Base-by-base conservation (phyloP, 2,797 vertebrate species). In the Cynodonichthys magdalenae region DNA sequence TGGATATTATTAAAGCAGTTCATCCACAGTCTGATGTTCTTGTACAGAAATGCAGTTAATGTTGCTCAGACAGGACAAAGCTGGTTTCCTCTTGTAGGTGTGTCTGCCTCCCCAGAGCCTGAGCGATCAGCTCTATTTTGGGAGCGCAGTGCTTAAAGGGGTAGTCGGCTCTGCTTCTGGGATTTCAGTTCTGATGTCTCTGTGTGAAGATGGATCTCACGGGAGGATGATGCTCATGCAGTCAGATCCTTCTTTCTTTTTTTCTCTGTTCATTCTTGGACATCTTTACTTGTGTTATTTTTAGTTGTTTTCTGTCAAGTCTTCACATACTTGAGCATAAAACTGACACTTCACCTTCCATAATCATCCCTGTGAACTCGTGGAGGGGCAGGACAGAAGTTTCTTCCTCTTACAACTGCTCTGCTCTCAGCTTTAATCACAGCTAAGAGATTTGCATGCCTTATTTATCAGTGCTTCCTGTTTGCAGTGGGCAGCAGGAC, bases 111-210 rank as follows among this genome's bases (percentile, higher is more conserved):
- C 41, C 56, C 68, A 4, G 27, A 80, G 60, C 10, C 64, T 83
- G 62, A 86, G 65, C 58, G 74, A 83, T 79, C 54, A 42, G 46
- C 67, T 80, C 87, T 90, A 90, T 92, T 92, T 88, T 83, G n/a
- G 77, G 85, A 70, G 29, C 66, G 28, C 34, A 62, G 44, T 41
- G 17, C 59, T 84, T 82, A 68, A 87, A 83, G 71, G 70, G 67
- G 47, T 52, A 64, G 77, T 63, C 68, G 56, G 41, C 62, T 57
- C 42, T 15, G 29, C 64, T 65, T 77, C 51, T 5, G 48, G 49
- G 45, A 63, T 45, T 57, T 62, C 42, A n/a, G 52, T 59, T 24
- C 6, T 34, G 39, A 8, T 20, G 44, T 46, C 44, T 46, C 44
- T n/a, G n/a, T 18, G 72, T 61, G 54, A 59, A 39, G 3, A 42